Conservation (phyloP, 2,113 vertebrate species). For the Phyllostomus hastatus region DNA sequence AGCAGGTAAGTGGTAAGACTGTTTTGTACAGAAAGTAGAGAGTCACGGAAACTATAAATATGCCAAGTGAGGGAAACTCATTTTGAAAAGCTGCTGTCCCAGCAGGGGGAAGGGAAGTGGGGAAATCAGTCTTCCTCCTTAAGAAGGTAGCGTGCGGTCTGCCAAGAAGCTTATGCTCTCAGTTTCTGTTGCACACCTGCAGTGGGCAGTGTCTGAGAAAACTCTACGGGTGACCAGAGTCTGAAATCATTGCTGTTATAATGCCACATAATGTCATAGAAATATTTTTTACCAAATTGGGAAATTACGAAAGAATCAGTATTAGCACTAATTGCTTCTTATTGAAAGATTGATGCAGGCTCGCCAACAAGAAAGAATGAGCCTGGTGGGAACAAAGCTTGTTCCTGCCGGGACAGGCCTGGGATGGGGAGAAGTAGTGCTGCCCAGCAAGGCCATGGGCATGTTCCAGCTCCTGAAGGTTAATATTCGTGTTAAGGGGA, state of each 20-base stretch:
- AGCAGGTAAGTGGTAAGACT: slow-evolving; percentile 41
- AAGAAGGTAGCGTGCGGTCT: background rate
- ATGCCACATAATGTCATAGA: background rate
- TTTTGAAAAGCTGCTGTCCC: background rate
- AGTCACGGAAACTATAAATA: background rate
- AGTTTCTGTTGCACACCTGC: background rate
- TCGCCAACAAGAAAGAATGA: background rate
- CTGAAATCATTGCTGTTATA: background rate
- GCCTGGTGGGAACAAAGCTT: background rate
- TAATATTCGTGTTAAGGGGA: background rate
- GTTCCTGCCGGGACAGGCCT: background rate
- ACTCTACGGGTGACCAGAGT: background rate
- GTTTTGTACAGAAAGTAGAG: background rate
- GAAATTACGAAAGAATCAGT: background rate
- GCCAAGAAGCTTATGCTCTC: background rate
- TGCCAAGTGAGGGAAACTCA: background rate
- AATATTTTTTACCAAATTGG: background rate
- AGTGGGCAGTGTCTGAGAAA: background rate
- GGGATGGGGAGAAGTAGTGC: background rate
- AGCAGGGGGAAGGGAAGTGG: background rate
- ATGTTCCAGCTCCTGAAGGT: background rate
- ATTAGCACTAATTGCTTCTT: background rate
- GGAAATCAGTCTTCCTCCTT: background rate
- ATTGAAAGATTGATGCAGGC: background rate
- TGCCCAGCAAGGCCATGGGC: background rate